Evolutionary conservation across 35 echinoderm and acorn worm species (phyloP).

Genomic region (Stichopus chloronotus): DNA sequence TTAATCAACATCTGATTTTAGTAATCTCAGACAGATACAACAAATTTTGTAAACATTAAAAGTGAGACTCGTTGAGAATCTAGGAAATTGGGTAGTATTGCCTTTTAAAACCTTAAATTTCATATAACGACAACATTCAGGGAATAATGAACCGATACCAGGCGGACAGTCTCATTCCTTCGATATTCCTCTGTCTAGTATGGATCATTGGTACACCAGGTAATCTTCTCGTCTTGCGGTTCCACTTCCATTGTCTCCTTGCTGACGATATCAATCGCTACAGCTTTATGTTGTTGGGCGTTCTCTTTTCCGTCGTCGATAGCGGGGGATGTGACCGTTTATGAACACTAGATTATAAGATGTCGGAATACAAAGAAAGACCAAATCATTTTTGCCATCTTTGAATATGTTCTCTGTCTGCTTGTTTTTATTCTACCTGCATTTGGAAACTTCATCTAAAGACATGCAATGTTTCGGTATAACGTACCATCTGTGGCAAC

Average conservation of each 20-base stretch:
- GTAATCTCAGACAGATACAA: too few relatives aligned
- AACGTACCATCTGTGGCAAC: neutral
- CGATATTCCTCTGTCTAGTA: constrained; percentile 5
- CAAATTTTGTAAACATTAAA: too few relatives aligned
- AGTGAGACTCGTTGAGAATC: too few relatives aligned
- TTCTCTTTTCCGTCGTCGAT: too few relatives aligned
- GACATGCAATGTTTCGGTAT: neutral
- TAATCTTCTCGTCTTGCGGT: constrained; percentile 29
- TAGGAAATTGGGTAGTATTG: too few relatives aligned
- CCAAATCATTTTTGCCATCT: neutral
- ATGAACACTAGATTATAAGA: neutral
- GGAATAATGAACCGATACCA: neutral
- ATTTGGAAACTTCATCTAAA: neutral
- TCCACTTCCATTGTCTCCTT: too few relatives aligned
- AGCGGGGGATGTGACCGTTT: neutral
- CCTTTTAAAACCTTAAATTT: too few relatives aligned
- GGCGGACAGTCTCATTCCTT: neutral
- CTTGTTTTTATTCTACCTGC: neutral
- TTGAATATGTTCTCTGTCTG: neutral
- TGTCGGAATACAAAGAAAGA: neutral
- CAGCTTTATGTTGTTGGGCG: too few relatives aligned
- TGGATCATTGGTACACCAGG: constrained; percentile 23
- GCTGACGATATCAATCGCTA: neutral
- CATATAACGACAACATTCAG: too few relatives aligned
- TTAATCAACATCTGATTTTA: too few relatives aligned